Evolutionary conservation across 2,113 vertebrate genomes (phyloP), one percentile per base, ranked within the genome.

Genomic region (Glaucomys volans): DNA sequence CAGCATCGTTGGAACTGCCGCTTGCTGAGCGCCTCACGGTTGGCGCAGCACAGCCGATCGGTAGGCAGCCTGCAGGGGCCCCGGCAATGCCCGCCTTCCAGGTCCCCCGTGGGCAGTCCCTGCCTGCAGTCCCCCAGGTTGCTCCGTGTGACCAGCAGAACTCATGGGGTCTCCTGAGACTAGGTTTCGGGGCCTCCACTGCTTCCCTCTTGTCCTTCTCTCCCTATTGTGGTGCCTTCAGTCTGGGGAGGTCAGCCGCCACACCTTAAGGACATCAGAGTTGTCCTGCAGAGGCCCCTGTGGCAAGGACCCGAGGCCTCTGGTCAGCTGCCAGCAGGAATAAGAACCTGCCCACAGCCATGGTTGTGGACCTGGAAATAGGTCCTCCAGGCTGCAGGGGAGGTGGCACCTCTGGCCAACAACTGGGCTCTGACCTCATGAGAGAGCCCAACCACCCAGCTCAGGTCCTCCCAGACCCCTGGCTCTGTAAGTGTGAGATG

Each of bases 191-290:
- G 44, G 42, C 62, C 20, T 16, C 57, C 10, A 7, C 0, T 0
- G 35, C 44, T 40, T n/a, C 18, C 28, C 16, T 87, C 32, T 13
- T 28, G 44, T 24, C 40, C 3, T 30, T 18, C 42, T 67, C 44
- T 30, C 11, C 30, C 47, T 69, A 2, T 59, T 52, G 40, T 4
- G 32, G 62, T 72, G 37, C 12, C 32, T 24, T 44, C 4, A 1
- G 17, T 35, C 42, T 30, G 37, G 35, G 20, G 12, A 69, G 32
- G 14, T 64, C 57, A 42, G 35, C 69, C 50, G 57, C 72, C 18
- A 0, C 9, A 66, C 30, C 24, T 18, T 0, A 14, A 74, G 72
- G 57, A 69, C 4, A 30, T n/a, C n/a, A 0, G 18, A 54, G 22
- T 47, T 54, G 6, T 17, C 44, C 32, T 4, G 0, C 16, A 35